A percentile compares a stretch with the other conserved stretches of the same genome.
These are phyloP conservation scores for Caracal caracal DNA, from an alignment of 2,113 vertebrate genomes.

Conservation along the genomic window DNA sequence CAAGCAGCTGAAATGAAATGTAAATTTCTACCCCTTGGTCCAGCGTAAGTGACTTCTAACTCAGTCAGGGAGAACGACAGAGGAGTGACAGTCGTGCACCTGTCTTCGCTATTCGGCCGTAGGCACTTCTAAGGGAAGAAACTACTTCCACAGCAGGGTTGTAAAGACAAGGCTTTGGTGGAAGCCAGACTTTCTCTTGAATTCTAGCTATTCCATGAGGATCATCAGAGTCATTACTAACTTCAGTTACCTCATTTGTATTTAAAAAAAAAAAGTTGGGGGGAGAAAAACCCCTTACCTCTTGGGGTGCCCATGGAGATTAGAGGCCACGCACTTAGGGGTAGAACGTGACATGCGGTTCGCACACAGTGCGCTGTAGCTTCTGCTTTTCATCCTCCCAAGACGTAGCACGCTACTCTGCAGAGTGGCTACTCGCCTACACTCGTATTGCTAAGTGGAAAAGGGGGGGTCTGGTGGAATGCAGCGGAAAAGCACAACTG, in stretches of 20 bases:
- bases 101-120: neutral
- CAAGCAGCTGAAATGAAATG: neutral
- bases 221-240: neutral
- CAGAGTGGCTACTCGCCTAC: neutral
- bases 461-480: neutral
- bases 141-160: neutral
- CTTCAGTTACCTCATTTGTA: neutral
- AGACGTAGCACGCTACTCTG: accelerated
- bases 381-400: neutral
- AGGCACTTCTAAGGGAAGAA: neutral
- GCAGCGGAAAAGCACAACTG: neutral
- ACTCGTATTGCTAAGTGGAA: neutral
- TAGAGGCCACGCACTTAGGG: neutral
- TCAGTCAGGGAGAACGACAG: neutral
- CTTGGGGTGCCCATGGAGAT: neutral
- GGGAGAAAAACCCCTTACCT: neutral
- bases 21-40: neutral
- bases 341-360: neutral
- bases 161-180: neutral
- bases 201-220: neutral
- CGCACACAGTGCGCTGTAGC: neutral
- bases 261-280: neutral
- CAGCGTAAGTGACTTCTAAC: neutral
- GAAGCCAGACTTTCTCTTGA: neutral
- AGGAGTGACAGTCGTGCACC: neutral